phyloP scores from a whole-genome alignment of 30 jellyfish, hydroid and myxozoan species.

The Sanderia malayensis region DNA sequence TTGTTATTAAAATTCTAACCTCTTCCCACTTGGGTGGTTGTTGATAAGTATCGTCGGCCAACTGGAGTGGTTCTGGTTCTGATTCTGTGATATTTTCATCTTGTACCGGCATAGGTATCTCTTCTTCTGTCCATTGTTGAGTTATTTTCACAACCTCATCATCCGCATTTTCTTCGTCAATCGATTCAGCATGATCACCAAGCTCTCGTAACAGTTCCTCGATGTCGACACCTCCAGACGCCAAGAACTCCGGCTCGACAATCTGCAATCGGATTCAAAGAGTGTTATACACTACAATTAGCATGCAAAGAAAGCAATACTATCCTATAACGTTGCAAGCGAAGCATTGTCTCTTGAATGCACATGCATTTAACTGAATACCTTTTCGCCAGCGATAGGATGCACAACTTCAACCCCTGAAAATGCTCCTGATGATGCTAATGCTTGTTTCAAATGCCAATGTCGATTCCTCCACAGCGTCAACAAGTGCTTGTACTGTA shows the following conservation, averaged over 20 bases:
- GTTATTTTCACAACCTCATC: constrained; percentile 47
- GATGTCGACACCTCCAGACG: constrained; percentile 57
- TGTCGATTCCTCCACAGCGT: constrained; percentile 92
- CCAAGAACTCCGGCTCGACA: constrained; percentile 65
- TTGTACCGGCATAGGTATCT: constrained; percentile 15
- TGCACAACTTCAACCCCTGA: constrained; percentile 66
- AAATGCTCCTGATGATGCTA: constrained; percentile 63
- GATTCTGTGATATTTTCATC: constrained; percentile 51
- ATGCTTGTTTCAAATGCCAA: constrained; percentile 89
- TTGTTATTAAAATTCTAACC: too few relatives aligned
- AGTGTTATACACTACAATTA: neutral
- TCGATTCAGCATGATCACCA: constrained; percentile 67
- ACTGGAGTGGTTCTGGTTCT: constrained; percentile 42
- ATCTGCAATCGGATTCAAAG: constrained; percentile 8
- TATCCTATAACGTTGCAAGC: too few relatives aligned
- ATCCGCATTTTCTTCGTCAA: constrained; percentile 61
- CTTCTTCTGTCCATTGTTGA: constrained; percentile 54
- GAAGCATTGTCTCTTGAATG: too few relatives aligned
- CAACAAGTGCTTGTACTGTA: constrained; percentile 86
- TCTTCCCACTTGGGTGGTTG: constrained; percentile 17
- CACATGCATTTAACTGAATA: too few relatives aligned
- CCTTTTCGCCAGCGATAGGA: constrained; percentile 76
- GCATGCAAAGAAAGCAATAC: neutral
- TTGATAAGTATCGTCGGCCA: constrained; percentile 5
- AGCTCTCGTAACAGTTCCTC: constrained; percentile 72